Conservation (phyloP, 2,113 vertebrate species). For the Phoxinus phoxinus region DNA sequence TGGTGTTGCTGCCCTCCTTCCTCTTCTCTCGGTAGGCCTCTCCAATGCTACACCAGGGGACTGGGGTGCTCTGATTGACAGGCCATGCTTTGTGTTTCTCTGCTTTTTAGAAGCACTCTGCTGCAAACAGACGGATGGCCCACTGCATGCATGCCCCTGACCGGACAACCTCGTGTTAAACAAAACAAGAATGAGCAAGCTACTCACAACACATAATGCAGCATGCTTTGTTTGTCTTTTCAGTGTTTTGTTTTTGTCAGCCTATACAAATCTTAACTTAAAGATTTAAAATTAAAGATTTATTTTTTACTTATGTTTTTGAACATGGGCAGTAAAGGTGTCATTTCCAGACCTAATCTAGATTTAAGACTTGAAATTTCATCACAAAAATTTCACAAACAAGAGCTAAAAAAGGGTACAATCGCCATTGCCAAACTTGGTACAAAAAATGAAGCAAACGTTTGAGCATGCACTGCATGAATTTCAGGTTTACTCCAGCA, state of each 20-base stretch:
- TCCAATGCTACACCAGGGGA: conserved; percentile 23
- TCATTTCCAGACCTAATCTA: neutral
- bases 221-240: conserved; percentile 20
- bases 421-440: neutral
- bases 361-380: neutral
- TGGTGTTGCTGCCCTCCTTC: conserved; percentile 22
- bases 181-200: conserved; percentile 31
- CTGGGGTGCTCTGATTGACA: conserved; percentile 44
- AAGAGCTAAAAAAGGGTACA: neutral
- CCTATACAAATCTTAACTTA: too few relatives aligned
- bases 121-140: conserved; percentile 27
- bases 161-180: conserved; percentile 31
- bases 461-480: neutral
- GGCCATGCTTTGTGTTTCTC: conserved; percentile 48
- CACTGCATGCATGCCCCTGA: conserved; percentile 33
- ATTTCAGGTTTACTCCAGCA: neutral
- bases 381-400: neutral
- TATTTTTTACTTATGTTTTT: neutral
- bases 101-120: conserved; percentile 21
- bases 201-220: conserved; percentile 1
- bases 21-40: conserved; percentile 38
- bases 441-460: neutral
- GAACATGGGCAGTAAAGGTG: neutral
- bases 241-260: neutral
- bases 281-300: neutral